Evolutionary conservation across 2,113 vertebrate genomes (phyloP), one percentile per base, ranked within the genome.

Genomic region (Dasyornis broadbenti): DNA sequence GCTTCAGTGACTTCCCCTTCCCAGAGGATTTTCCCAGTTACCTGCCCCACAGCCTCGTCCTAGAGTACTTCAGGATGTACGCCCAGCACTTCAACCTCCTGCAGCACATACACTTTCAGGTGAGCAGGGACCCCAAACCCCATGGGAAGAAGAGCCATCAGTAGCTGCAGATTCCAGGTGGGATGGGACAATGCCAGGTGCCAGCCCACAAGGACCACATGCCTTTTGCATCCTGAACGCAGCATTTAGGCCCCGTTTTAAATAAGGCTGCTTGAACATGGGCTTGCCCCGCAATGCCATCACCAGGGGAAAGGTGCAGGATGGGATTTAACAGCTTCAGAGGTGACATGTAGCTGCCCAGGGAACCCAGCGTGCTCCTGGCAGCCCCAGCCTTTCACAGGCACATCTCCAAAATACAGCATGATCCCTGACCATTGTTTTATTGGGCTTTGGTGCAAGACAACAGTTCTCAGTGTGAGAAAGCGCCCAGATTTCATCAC

Each of bases 1-100:
- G 98, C 95, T 99, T 98, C 94, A 99, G 99, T 0, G 98, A 99
- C 86, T 99, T 99, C 69, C 99, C 99, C 47, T 98, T 98, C 96
- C 99, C 97, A 0, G 98, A 98, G 35, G 92, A 98, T 78, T 99
- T 97, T 88, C 99, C 99, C 68, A 99, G 96, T 94, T 99, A 90
- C 93, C 96, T 99, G 96, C 97, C 96, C 42, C 98, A 99, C 56
- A 81, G 97, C 37, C 96, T 97, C 49, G 85, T 99, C 47, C 86
- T 99, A 97, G 80, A 98, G 26, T 99, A 99, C 86, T 97, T 98
- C 73, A 96, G 90, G 52, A 97, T 98, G 71, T 99, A 99, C 0
- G 97, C 98, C 12, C 89, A 42, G 59, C 98, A 98, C 92, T 99
- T 99, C 16, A 45, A 97, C 44, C 98, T 99, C 82, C 93, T 98